These are phyloP conservation scores for Lycaon pictus DNA, from an alignment of 2,113 vertebrate species.

Conservation along the genomic window DNA sequence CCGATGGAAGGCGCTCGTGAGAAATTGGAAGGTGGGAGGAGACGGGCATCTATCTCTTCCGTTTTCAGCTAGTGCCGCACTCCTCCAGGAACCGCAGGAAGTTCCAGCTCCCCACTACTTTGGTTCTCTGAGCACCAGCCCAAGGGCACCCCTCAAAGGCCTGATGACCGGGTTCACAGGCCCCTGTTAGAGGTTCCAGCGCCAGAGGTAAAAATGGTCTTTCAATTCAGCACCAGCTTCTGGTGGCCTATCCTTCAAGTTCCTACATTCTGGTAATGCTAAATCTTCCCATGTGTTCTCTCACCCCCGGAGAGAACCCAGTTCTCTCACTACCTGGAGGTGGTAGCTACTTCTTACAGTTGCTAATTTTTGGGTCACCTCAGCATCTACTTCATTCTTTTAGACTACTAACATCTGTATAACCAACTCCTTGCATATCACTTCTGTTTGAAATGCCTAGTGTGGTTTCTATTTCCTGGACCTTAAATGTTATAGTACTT, in stretches of 20 bases:
- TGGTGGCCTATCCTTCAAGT: background rate
- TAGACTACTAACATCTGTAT: background rate
- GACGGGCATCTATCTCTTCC: no score
- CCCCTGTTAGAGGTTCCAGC: background rate
- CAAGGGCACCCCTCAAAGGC: background rate
- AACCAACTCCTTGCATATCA: background rate
- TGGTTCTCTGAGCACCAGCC: background rate
- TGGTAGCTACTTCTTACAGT: background rate
- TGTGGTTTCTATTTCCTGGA: background rate
- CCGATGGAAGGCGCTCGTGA: background rate
- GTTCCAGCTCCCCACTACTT: background rate
- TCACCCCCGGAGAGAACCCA: background rate
- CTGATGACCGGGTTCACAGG: background rate
- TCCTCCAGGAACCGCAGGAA: background rate
- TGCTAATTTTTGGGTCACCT: background rate
- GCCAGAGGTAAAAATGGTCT: background rate
- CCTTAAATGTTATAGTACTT: background rate
- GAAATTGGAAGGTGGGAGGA: background rate
- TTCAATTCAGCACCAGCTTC: background rate
- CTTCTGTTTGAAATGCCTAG: background rate
- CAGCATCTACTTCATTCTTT: background rate
- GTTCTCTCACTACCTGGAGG: no score
- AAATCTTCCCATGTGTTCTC: background rate
- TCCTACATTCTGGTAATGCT: background rate
- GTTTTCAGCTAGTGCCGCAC: background rate